A percentile compares a stretch with the other conserved stretches of the same genome.
Evolutionary conservation across 1,140 invertebrate genomes (phyloP).

Genomic region (Archegozetes longisetosus): DNA sequence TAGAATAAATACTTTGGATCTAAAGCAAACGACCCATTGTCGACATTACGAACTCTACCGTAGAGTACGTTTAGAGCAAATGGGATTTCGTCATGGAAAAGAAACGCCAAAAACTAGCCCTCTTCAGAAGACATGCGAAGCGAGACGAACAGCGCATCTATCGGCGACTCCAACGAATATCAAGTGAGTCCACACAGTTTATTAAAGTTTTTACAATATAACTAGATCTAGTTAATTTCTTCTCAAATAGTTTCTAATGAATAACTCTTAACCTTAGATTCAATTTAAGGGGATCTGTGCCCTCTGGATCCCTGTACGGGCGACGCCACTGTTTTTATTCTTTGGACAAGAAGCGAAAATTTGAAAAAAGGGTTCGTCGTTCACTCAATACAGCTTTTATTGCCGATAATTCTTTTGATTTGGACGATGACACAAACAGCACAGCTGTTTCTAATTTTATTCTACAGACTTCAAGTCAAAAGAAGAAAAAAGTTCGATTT

Average conservation of each 20-base stretch:
- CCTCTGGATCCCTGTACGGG: slow-evolving; percentile 94
- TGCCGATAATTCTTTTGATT: slow-evolving; percentile 3
- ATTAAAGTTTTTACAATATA: too few species aligned
- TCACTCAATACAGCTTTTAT: slow-evolving; percentile 64
- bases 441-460: background rate
- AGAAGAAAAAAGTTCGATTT: background rate
- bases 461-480: background rate
- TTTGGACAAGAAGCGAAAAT: slow-evolving; percentile 81
- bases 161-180: slow-evolving; percentile 83
- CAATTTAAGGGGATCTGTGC: slow-evolving; percentile 88
- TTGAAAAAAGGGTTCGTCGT: slow-evolving; percentile 81
- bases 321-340: slow-evolving; percentile 83
- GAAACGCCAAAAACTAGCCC: slow-evolving; percentile 79
- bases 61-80: slow-evolving; percentile 81
- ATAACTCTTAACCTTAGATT: slow-evolving; percentile 89
- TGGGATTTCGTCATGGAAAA: slow-evolving; percentile 65
- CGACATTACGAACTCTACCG: slow-evolving; percentile 93
- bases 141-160: slow-evolving; percentile 70
- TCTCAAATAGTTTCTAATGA: too few species aligned
- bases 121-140: slow-evolving; percentile 90
- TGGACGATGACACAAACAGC: background rate
- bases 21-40: slow-evolving; percentile 90
- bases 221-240: too few species aligned
- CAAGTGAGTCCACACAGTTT: slow-evolving; percentile 95
- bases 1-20: slow-evolving; percentile 96